A percentile compares a stretch with the other conserved stretches of the same genome.
These are phyloP conservation scores for Oscheius sp. DNA, from an alignment of 2,888 invertebrate species.

Conservation along the genomic window DNA sequence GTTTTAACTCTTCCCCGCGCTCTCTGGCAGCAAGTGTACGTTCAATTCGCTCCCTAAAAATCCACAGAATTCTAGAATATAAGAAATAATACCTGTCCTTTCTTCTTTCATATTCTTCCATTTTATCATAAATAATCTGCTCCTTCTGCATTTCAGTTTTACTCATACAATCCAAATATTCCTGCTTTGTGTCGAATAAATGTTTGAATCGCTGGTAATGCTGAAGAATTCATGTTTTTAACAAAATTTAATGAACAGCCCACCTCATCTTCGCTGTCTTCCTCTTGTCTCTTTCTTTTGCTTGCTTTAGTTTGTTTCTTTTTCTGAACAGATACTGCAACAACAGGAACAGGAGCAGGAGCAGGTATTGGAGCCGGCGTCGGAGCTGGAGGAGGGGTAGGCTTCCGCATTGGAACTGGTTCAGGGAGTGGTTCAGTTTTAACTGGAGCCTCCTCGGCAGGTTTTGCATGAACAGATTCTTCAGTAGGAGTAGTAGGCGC, in stretches of 20 bases:
- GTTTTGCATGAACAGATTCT: no score
- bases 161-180: conserved; percentile 87
- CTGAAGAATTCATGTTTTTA: conserved; percentile 19
- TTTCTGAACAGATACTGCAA: not conserved
- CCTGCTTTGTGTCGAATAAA: conserved; percentile 94
- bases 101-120: conserved; percentile 92
- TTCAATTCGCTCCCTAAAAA: conserved; percentile 42
- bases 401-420: not conserved
- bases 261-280: not conserved
- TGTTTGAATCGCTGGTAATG: conserved; percentile 39
- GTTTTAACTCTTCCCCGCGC: conserved; percentile 75
- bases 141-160: conserved; percentile 97
- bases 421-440: not conserved
- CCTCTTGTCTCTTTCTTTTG: not conserved
- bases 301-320: not conserved
- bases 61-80: not conserved
- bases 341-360: no score
- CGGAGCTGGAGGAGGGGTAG: not conserved
- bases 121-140: conserved; percentile 94
- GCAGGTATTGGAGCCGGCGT: not conserved
- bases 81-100: conserved; percentile 79
- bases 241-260: not conserved
- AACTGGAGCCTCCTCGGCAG: not conserved
- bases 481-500: no score
- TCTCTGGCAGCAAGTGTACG: conserved; percentile 73